A percentile compares a stretch with the other conserved stretches of the same genome.
Evolutionary conservation across 64 coral and sea anemone genomes (phyloP).

Genomic region (Dendronephthya gigantea): DNA sequence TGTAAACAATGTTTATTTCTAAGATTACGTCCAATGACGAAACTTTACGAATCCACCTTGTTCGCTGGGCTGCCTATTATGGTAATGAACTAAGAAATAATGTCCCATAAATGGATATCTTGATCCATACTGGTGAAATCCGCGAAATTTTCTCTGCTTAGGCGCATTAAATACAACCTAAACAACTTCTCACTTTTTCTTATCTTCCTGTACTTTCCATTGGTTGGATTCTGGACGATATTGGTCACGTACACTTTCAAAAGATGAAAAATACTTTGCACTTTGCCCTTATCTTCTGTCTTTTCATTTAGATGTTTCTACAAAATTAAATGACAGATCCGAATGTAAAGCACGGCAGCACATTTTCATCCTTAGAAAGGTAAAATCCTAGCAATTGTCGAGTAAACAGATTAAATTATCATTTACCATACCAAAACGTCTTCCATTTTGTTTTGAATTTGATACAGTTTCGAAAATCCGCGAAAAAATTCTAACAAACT

Average conservation of each 20-base stretch:
- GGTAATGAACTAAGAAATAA: too few relatives aligned
- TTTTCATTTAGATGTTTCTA: background rate
- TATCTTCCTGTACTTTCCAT: conserved; percentile 96
- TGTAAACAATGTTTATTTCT: too few relatives aligned
- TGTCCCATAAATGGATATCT: background rate
- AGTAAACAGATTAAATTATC: background rate
- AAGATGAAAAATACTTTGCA: conserved; percentile 22
- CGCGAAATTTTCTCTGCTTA: background rate
- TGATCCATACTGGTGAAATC: background rate
- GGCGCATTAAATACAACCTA: background rate
- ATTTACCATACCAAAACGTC: conserved; percentile 50
- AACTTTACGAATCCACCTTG: too few relatives aligned
- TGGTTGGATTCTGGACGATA: conserved; percentile 69
- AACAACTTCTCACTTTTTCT: conserved; percentile 58
- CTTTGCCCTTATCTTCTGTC: background rate
- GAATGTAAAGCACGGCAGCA: background rate
- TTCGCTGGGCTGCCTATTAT: too few relatives aligned
- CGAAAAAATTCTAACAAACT: background rate
- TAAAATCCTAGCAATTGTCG: too few relatives aligned
- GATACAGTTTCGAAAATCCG: background rate
- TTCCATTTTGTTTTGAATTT: conserved; percentile 47
- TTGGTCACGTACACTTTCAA: conserved; percentile 90
- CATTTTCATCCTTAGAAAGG: too few relatives aligned
- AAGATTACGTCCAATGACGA: too few relatives aligned
- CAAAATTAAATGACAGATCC: background rate